Evolutionary conservation across 2,113 vertebrate genomes (phyloP), one percentile per base, ranked within the genome.

Genomic region (Ageneiosus marmoratus): DNA sequence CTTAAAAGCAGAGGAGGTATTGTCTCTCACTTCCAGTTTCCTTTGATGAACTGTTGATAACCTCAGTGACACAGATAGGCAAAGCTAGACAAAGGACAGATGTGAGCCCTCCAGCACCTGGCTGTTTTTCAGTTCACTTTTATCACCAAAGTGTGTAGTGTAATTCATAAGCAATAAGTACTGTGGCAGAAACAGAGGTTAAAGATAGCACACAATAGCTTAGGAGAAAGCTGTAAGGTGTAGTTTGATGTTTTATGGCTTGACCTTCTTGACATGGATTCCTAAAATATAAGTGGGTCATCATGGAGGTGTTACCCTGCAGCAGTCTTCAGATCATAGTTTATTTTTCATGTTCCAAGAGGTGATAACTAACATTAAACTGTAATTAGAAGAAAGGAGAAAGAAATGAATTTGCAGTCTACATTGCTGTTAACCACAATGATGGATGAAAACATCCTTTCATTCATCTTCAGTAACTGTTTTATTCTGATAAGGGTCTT

Each of bases 1-100:
- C 76, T 83, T 89, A 82, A 86, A 83, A 76, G 88, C 88, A 87
- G 77, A 86, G 86, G 86, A 88, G 87, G 90, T 91, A 93, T 93
- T 94, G 93, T 94, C 89, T 92, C 89, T 89, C 89, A 91, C 91
- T 94, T 95, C 94, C 93, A 93, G 89, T 92, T 93, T 92, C 89
- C 86, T 88, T 84, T 77, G 92, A 92, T 93, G 91, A 93, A 93
- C 94, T 91, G 87, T 3, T 86, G 93, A 93, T 94, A 93, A 94
- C 92, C 93, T 83, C 86, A 9, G 60, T 72, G 89, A 86, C 86
- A 88, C 88, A 90, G 86, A 88, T 87, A 86, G 89, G 87, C 88
- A 88, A 87, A 84, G 62, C 84, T 79, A 87, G 84, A 89, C 86
- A 69, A 87, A 83, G 86, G 87, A 90, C 89, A 85, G 89, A 91